Evolutionary conservation across 2,113 vertebrate species (phyloP), one percentile per base, ranked within the genome.

Genomic region (Odontophorus gujanensis): DNA sequence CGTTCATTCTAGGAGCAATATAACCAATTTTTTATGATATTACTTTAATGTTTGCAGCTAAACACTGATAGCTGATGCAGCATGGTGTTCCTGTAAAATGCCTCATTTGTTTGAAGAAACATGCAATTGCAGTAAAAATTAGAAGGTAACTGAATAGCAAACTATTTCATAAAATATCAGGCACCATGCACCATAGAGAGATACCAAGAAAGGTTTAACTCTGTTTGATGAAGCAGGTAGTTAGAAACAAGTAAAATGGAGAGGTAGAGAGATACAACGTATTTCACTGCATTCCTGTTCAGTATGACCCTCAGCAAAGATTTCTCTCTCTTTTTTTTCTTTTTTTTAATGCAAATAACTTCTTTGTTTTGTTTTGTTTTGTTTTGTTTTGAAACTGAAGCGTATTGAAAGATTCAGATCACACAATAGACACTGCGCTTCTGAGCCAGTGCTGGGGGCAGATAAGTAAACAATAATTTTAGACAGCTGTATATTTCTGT

Each of bases 351-450:
- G 20, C 1, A 16, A 43, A 85, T 2, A 47, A 75, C 68, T 36
- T 0, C n/a, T n/a, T n/a, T n/a, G n/a, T n/a, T n/a, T n/a, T n/a
- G n/a, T 57, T 80, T 40, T 68, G 9, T 0, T 0, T 6, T 62
- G 75, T 40, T 53, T 14, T 38, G 9, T 65, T 80, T 19, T n/a
- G 11, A 21, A 15, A 11, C 8, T 40, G 22, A 76, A 42, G 1
- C 7, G 30, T 48, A 45, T 28, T 57, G 18, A 76, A 88, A 69
- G 65, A 34, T 20, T 73, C 13, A 40, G 17, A 77, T 22, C 3
- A 9, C 5, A 50, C 5, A 63, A 30, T 3, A 12, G 2, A 6
- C 3, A 2, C 17, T 45, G 10, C 24, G 30, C 65, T 66, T 28
- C 45, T 38, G 7, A 62, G 21, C 7, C 38, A 36, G 20, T 81